Evolutionary conservation across 2,888 invertebrate genomes (phyloP).

Genomic region (Nymphalis urticae): DNA sequence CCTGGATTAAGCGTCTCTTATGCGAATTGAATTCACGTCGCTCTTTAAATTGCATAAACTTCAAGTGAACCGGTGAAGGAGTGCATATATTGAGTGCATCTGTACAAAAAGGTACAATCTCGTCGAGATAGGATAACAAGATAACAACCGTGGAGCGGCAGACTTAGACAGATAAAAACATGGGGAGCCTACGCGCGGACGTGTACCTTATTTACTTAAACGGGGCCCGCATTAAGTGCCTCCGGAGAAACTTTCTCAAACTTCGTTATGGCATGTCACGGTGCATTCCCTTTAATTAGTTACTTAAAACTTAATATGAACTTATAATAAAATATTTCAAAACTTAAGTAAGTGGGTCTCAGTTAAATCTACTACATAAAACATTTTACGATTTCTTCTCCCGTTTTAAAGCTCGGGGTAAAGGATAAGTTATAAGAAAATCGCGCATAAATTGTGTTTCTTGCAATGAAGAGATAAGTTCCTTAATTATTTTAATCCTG

Average conservation of each 20-base stretch:
- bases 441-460: not conserved
- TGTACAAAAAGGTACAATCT: constrained; percentile 76
- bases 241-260: constrained; percentile 41
- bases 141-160: constrained; percentile 77
- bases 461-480: not conserved
- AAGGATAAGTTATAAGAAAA: not conserved
- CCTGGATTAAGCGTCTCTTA: constrained; percentile 36
- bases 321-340: constrained; percentile 26
- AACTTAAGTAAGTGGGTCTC: not conserved
- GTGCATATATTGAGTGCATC: constrained; percentile 48
- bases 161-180: constrained; percentile 77
- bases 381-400: not conserved
- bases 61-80: constrained; percentile 38
- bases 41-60: constrained; percentile 43
- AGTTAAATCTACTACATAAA: constrained; percentile 1
- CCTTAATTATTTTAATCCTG: not conserved
- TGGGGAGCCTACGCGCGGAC: constrained; percentile 71
- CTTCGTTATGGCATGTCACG: constrained; percentile 27
- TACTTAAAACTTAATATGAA: constrained; percentile 33
- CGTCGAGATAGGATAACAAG: constrained; percentile 79
- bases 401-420: not conserved
- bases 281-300: constrained; percentile 32
- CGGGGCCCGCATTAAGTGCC: constrained; percentile 65
- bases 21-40: constrained; percentile 35
- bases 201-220: constrained; percentile 77